phyloP scores from a whole-genome alignment of 2,797 vertebrate genomes.

The Halcyon smyrnensis region DNA sequence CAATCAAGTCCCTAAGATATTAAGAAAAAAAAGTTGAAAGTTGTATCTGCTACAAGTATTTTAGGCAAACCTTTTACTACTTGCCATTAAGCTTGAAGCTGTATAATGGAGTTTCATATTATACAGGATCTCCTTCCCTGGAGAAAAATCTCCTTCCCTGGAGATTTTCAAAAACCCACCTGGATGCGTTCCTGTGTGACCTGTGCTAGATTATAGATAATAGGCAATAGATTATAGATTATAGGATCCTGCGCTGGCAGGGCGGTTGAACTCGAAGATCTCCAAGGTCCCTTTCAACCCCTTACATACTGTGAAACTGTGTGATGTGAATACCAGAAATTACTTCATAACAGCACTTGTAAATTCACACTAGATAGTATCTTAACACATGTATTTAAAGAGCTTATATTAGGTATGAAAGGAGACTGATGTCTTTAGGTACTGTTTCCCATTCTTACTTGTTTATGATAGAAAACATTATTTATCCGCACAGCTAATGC shows the following conservation, averaged over 20 bases:
- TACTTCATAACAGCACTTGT: background rate
- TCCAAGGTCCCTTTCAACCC: no score
- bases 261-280: no score
- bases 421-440: background rate
- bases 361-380: background rate
- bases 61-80: background rate
- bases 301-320: no score
- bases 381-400: background rate
- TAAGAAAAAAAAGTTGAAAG: background rate
- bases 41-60: background rate
- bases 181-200: no score
- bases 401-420: background rate
- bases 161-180: no score
- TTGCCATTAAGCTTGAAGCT: background rate
- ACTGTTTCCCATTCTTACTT: background rate
- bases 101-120: background rate
- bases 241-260: no score
- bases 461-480: background rate
- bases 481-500: background rate
- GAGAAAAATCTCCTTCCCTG: no score
- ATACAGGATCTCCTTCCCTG: background rate
- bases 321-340: background rate
- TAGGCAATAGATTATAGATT: no score
- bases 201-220: no score
- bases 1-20: slow-evolving; percentile 86